Percentiles rank a stretch among this genome's conserved stretches.
These are phyloP conservation scores for Xanthia togata DNA, from an alignment of 2,888 invertebrate species.

Conservation along the genomic window DNA sequence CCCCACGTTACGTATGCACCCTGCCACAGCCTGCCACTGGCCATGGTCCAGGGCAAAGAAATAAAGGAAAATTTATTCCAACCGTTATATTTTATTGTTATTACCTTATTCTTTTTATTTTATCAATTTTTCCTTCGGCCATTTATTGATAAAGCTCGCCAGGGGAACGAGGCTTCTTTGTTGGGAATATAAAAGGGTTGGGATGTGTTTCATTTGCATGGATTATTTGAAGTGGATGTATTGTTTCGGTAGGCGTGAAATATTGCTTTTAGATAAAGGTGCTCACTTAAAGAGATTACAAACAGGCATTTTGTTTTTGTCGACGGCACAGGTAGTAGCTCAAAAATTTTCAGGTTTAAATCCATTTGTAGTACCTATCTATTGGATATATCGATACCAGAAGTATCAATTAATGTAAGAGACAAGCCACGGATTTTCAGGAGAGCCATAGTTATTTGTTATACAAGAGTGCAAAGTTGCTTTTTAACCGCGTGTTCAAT, in stretches of 20 bases:
- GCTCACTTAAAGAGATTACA: conserved; percentile 20
- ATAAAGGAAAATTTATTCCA: conserved; percentile 80
- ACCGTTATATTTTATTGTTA: conserved; percentile 88
- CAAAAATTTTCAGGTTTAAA: background rate
- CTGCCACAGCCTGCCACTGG: conserved; percentile 72
- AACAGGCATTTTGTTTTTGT: background rate
- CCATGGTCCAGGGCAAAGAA: conserved; percentile 75
- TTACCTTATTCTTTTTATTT: conserved; percentile 80
- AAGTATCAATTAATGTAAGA: no score
- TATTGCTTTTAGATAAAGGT: conserved; percentile 35
- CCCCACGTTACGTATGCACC: conserved; percentile 79
- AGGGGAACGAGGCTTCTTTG: conserved; percentile 56
- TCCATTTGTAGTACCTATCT: no score
- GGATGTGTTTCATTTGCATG: conserved; percentile 59
- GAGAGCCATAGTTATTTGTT: no score
- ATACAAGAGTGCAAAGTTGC: no score
- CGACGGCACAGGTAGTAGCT: background rate
- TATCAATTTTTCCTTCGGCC: conserved; percentile 78
- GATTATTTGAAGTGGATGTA: conserved; percentile 55
- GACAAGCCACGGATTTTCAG: no score
- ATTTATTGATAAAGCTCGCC: conserved; percentile 66
- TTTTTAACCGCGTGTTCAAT: no score
- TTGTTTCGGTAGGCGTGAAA: conserved; percentile 35
- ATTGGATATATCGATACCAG: no score
- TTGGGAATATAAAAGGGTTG: conserved; percentile 60